A percentile compares a stretch with the other conserved stretches of the same genome.
These are phyloP conservation scores for Clivina fossor DNA, from an alignment of 2,888 invertebrate species.

Conservation along the genomic window DNA sequence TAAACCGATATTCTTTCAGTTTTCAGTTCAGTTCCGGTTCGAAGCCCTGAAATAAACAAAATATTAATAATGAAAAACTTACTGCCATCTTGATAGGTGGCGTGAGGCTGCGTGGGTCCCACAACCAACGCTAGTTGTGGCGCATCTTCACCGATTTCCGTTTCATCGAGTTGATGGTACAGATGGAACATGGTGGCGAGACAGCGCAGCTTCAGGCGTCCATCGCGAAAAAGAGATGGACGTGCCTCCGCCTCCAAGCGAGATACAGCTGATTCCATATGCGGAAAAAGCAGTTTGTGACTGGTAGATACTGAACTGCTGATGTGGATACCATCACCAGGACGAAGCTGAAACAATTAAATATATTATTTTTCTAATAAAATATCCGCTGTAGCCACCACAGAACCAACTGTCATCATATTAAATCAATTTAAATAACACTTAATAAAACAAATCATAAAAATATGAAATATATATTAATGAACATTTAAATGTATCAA, in stretches of 20 bases:
- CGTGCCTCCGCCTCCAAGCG: conserved; percentile 47
- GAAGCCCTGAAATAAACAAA: neutral
- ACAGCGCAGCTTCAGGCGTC: conserved; percentile 49
- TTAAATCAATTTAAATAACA: no score
- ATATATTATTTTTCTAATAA: no score
- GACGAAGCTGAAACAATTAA: conserved; percentile 23
- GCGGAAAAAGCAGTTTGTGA: conserved; percentile 40
- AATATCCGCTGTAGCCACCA: no score
- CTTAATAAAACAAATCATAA: no score
- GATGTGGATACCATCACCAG: conserved; percentile 25
- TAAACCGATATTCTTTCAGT: no score
- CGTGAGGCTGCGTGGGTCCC: conserved; percentile 42
- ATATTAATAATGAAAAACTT: no score
- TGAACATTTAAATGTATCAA: no score
- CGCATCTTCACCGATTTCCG: conserved; percentile 49
- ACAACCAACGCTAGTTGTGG: conserved; percentile 50
- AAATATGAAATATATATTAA: no score
- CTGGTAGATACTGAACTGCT: conserved; percentile 25
- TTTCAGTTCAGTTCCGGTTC: no score
- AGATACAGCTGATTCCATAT: conserved; percentile 48
- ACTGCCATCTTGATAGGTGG: conserved; percentile 28
- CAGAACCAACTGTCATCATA: no score
- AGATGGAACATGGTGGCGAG: conserved; percentile 49
- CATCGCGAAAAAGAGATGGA: conserved; percentile 48
- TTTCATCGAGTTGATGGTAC: conserved; percentile 47